These are phyloP conservation scores for Protobothrops mucrosquamatus DNA, from an alignment of 2,113 vertebrate genomes.

Conservation along the genomic window DNA sequence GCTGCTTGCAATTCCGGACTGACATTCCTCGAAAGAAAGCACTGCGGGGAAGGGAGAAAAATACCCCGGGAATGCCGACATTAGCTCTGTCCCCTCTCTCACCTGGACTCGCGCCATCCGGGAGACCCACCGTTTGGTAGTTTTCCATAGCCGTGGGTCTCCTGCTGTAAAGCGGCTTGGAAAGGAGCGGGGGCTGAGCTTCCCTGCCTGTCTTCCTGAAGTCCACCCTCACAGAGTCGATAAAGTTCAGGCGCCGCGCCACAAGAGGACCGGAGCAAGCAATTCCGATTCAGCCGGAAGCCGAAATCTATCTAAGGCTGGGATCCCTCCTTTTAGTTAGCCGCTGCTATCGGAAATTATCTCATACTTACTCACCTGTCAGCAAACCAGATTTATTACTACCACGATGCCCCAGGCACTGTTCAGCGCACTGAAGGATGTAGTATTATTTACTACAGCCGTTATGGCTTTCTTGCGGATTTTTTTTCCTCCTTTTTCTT, in stretches of 20 bases:
- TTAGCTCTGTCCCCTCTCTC: not conserved
- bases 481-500: not conserved
- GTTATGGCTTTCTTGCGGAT: not conserved
- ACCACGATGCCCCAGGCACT: not conserved
- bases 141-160: slow-evolving; percentile 18
- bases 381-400: not conserved
- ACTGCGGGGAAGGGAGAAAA: not conserved
- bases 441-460: not conserved
- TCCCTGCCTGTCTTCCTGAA: no score
- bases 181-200: accelerated
- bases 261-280: not conserved
- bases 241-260: not conserved
- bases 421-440: not conserved
- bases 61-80: not conserved
- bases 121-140: not conserved
- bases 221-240: not conserved
- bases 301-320: not conserved
- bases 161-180: accelerated
- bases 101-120: not conserved
- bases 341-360: not conserved
- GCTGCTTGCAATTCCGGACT: no score
- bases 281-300: not conserved
- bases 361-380: not conserved
- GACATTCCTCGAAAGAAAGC: not conserved
- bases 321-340: not conserved